A percentile compares a stretch with the other conserved stretches of the same genome.
Evolutionary conservation across 2,888 invertebrate species (phyloP).

Genomic region (Torymus auratus): DNA sequence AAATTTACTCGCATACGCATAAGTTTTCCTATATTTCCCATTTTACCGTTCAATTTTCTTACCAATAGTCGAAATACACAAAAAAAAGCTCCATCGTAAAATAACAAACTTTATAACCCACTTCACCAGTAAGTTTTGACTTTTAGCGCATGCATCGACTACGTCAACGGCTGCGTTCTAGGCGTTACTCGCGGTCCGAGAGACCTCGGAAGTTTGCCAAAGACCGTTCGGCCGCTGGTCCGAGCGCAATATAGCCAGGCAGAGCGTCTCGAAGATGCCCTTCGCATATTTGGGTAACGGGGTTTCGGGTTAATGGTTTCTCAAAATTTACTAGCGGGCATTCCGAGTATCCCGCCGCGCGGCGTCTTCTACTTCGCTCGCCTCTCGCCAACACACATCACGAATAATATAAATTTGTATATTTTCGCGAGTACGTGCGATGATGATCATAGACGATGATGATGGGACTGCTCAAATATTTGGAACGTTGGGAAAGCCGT

Average conservation of each 20-base stretch:
- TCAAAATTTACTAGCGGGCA: conserved; percentile 31
- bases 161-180: background rate
- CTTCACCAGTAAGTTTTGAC: background rate
- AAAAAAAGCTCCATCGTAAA: too few species aligned
- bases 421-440: conserved; percentile 44
- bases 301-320: conserved; percentile 46
- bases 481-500: too few species aligned
- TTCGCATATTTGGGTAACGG: conserved; percentile 39
- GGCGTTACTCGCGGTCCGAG: background rate
- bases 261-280: conserved; percentile 31
- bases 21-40: too few species aligned
- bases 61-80: too few species aligned
- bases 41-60: too few species aligned
- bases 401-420: conserved; percentile 49
- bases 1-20: too few species aligned
- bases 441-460: too few species aligned
- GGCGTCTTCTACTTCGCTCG: background rate
- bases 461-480: too few species aligned
- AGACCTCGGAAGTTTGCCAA: conserved; percentile 53
- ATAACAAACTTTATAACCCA: too few species aligned
- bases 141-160: background rate
- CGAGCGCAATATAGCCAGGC: too few species aligned
- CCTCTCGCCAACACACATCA: too few species aligned
- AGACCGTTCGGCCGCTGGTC: conserved; percentile 24
- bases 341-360: conserved; percentile 15